Conservation (phyloP, 2,797 vertebrate genomes). For the Mormyrops boulengeri region DNA sequence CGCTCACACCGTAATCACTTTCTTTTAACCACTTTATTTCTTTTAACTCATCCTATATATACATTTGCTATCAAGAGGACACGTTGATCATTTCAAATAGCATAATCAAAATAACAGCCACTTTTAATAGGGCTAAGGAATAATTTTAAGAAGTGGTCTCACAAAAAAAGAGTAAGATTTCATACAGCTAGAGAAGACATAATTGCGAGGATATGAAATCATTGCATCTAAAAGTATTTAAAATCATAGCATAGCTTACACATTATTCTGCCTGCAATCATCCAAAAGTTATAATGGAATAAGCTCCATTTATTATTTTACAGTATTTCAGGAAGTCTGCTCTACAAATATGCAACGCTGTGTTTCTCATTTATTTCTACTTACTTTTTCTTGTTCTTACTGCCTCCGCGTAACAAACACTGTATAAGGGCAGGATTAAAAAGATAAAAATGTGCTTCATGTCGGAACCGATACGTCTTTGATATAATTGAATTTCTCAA, state of each 20-base stretch:
- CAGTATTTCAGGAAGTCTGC: background rate
- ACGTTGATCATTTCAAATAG: background rate
- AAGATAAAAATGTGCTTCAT: constrained; percentile 54
- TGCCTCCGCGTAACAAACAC: constrained; percentile 32
- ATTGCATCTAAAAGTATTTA: background rate
- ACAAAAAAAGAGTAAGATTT: background rate
- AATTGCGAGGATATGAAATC: background rate
- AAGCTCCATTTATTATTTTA: background rate
- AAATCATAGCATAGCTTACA: background rate
- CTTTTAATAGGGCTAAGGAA: background rate
- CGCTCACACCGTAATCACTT: background rate
- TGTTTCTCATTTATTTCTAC: constrained; percentile 25
- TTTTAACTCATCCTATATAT: background rate
- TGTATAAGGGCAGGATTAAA: constrained; percentile 26
- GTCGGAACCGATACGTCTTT: constrained; percentile 41
- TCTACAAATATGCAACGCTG: constrained; percentile 11
- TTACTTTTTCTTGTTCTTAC: constrained; percentile 53
- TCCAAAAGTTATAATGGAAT: background rate
- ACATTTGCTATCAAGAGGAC: background rate
- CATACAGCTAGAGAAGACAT: background rate
- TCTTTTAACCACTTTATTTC: background rate
- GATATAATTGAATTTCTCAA: constrained; percentile 34
- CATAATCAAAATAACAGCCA: background rate
- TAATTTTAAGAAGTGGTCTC: background rate
- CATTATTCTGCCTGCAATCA: background rate